Conservation (phyloP, 2,888 invertebrate genomes). For the Tetranychus truncatus region DNA sequence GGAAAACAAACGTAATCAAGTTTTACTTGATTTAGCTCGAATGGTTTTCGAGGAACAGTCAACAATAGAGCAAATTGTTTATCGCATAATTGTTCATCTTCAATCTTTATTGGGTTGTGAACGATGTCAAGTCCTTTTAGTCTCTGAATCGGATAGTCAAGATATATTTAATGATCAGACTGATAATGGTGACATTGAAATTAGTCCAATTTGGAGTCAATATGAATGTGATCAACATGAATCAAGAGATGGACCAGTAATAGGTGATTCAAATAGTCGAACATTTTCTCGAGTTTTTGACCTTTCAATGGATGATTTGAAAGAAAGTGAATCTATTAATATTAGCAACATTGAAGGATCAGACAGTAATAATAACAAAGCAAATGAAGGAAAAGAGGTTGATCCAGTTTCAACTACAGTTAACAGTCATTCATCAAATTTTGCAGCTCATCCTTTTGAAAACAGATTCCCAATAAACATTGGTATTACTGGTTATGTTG, state of each 20-base stretch:
- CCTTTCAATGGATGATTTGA: constrained; percentile 68
- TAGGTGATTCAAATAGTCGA: constrained; percentile 34
- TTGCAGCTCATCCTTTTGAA: constrained; percentile 36
- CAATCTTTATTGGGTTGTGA: constrained; percentile 85
- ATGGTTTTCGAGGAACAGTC: constrained; percentile 94
- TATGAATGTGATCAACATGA: too few relatives aligned
- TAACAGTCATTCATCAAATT: neutral
- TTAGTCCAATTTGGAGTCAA: neutral
- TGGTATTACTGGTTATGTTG: constrained; percentile 83
- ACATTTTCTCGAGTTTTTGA: constrained; percentile 87
- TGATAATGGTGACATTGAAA: neutral
- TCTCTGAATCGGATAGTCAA: constrained; percentile 42
- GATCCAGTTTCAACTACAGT: neutral
- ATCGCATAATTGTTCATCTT: constrained; percentile 76
- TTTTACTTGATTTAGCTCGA: constrained; percentile 74
- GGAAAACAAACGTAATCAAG: constrained; percentile 86
- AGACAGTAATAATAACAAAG: neutral
- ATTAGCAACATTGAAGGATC: neutral
- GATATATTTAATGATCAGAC: constrained; percentile 30
- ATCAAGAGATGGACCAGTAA: too few relatives aligned
- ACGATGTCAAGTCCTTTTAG: constrained; percentile 64
- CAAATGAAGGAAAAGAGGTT: neutral
- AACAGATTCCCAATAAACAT: constrained; percentile 85
- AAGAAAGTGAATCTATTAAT: neutral
- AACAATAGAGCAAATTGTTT: constrained; percentile 83